Evolutionary conservation across 1,140 invertebrate species (phyloP), one percentile per base, ranked within the genome.

Genomic region (Drosophila ercepeae): DNA sequence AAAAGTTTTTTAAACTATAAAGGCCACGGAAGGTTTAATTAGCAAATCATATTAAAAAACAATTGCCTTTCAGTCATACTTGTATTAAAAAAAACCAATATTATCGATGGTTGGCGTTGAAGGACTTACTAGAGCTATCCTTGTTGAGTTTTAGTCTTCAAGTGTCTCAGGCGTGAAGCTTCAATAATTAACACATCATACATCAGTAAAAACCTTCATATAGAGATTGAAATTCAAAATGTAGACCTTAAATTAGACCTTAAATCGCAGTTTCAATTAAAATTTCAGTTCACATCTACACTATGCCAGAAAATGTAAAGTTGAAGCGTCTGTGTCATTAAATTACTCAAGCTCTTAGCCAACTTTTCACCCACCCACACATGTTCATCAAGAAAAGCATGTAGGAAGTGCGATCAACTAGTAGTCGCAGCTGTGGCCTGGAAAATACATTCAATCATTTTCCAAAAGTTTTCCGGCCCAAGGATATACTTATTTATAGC

Each of bases 231-330:
- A n/a, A n/a, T n/a, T n/a, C n/a, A n/a, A n/a, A n/a, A n/a, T n/a
- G n/a, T n/a, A n/a, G n/a, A n/a, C n/a, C n/a, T n/a, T n/a, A n/a
- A n/a, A n/a, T n/a, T n/a, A n/a, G n/a, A n/a, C n/a, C n/a, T n/a
- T n/a, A n/a, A n/a, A n/a, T n/a, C n/a, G n/a, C n/a, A n/a, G n/a
- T n/a, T n/a, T n/a, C n/a, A n/a, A n/a, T n/a, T n/a, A n/a, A n/a
- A n/a, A n/a, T n/a, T n/a, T n/a, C n/a, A n/a, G n/a, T n/a, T 86
- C 79, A 86, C 86, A 86, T 81, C 81, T 72, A 86, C 81, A 86
- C 81, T 86, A 86, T 86, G 76, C 76, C 64, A 58, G 60, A 73
- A 71, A 69, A 86, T 72, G 69, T 21, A 21, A 21, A 21, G 21
- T 21, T 2, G 21, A 21, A 21, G 21, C 21, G 21, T 21, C 21